A percentile compares a stretch with the other conserved stretches of the same genome.
phyloP scores from a whole-genome alignment of 2,797 vertebrate species.

The Rhinichthys osculus region DNA sequence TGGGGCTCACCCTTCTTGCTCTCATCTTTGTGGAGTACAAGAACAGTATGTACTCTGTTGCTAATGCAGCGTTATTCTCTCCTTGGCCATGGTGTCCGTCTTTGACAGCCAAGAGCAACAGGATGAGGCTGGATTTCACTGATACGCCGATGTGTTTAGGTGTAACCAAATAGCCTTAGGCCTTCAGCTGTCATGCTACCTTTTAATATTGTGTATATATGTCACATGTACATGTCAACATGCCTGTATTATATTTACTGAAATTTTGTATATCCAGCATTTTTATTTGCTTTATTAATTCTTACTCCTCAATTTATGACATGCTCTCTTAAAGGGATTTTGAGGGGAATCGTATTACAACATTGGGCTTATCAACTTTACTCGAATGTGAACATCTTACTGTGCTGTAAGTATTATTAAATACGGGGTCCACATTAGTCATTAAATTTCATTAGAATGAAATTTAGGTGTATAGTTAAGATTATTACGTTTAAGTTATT shows the following conservation, averaged over 20 bases:
- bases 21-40: not conserved
- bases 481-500: not conserved
- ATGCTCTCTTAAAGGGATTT: conserved; percentile 67
- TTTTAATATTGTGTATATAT: not conserved
- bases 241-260: not conserved
- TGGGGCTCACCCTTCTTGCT: not conserved
- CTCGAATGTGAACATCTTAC: conserved; percentile 67
- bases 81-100: not conserved
- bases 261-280: not conserved
- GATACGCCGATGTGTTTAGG: not conserved
- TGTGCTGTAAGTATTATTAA: conserved; percentile 72
- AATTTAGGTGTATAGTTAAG: not conserved
- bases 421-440: not conserved
- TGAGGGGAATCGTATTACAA: conserved; percentile 71
- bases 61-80: not conserved
- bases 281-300: not conserved
- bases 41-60: conserved; percentile 27
- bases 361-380: conserved; percentile 69
- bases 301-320: not conserved
- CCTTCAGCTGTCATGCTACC: not conserved
- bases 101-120: not conserved
- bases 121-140: not conserved
- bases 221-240: not conserved
- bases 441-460: not conserved
- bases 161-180: not conserved